Evolutionary conservation across 2,113 vertebrate species (phyloP), one percentile per base, ranked within the genome.

Genomic region (Vicugna pacos): DNA sequence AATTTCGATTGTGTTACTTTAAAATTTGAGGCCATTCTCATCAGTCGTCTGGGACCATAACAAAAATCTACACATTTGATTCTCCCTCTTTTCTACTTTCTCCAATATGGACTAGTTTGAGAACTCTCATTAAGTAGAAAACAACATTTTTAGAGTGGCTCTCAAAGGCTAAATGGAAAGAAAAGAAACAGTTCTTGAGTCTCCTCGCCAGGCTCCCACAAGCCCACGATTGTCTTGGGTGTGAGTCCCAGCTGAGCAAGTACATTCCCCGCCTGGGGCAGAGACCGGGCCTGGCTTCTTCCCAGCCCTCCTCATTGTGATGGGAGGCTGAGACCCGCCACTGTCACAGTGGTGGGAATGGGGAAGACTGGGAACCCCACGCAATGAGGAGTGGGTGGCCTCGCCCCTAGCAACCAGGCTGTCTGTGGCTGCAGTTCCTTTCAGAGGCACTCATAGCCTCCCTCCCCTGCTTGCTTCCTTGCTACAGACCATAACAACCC

Each of bases 61-160:
- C 75, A 83, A 93, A 97, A 88, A 88, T 81, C 65, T 56, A 58
- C 38, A 73, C 67, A 76, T 89, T 95, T 94, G 67, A 89, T 85
- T 92, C 35, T 91, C 92, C 50, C 24, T 84, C 62, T 91, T 96
- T 97, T 94, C 90, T 87, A 62, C 80, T 95, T 95, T 93, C 28
- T 92, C 91, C 73, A 91, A 94, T 73, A 75, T 30, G 19, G 87
- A 69, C 67, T 60, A 89, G 35, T 91, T 97, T 95, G 92, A 89
- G 84, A 92, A 92, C 54, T 92, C 90, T 81, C 93, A 91, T 88
- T 93, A 95, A 92, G 50, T 46, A 73, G 73, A 91, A 96, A 97
- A 95, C 80, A 94, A 69, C 35, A 76, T 91, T 96, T 96, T 95
- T 88, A 93, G 54, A 96, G 92, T 96, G 83, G 75, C 60, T 96